Percentiles rank a stretch among this genome's conserved stretches.
Conservation (phyloP, 1,140 invertebrate genomes). For the Caenorhabditis brenneri region DNA sequence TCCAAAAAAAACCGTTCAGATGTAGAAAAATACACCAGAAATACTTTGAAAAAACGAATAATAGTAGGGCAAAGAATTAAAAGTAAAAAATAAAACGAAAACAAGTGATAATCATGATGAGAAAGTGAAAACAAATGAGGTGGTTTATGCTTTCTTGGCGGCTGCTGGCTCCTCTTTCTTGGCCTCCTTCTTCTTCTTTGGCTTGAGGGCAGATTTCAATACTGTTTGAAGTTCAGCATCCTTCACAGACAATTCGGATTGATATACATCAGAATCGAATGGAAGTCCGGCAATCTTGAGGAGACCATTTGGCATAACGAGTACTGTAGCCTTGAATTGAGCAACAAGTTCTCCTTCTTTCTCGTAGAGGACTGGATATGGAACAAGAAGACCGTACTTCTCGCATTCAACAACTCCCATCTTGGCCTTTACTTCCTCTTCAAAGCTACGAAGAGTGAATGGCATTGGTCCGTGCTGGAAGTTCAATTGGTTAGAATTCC, state of each 20-base stretch:
- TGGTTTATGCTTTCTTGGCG: conserved; percentile 17
- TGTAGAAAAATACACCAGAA: background rate
- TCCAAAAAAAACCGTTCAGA: background rate
- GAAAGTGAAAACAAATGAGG: background rate
- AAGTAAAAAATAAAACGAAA: background rate
- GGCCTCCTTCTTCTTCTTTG: conserved; percentile 46
- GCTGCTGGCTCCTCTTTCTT: conserved; percentile 4
- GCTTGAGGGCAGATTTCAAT: conserved; percentile 37
- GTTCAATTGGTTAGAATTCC: background rate
- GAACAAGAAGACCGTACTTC: conserved; percentile 94
- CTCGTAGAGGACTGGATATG: conserved; percentile 80
- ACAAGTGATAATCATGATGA: background rate
- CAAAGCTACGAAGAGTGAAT: conserved; percentile 79
- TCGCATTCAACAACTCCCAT: conserved; percentile 97
- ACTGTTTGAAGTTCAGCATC: background rate
- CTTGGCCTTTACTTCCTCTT: conserved; percentile 95
- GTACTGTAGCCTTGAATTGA: conserved; percentile 96
- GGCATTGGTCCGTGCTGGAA: conserved; percentile 80
- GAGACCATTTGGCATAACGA: conserved; percentile 92
- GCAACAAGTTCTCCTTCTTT: conserved; percentile 84
- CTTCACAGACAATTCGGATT: background rate
- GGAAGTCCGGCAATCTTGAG: conserved; percentile 93
- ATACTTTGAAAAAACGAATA: too few relatives aligned
- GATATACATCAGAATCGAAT: conserved; percentile 78
- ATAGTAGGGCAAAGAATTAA: too few relatives aligned